Evolutionary conservation across 2,113 vertebrate species (phyloP).

Genomic region (Acanthisitta chloris): DNA sequence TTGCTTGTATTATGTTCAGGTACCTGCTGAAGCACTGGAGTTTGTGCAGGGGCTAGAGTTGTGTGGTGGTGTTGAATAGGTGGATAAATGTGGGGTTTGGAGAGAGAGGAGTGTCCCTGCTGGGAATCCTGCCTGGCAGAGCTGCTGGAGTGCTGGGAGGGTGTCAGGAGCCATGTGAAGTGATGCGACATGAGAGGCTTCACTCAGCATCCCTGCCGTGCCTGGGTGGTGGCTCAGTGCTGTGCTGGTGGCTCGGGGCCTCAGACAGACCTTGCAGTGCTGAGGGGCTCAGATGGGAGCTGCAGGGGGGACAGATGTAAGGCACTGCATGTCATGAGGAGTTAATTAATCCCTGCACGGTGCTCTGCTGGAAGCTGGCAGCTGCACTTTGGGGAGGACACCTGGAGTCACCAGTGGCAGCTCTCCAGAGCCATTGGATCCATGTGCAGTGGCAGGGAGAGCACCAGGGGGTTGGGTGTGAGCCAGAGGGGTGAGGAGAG

Average conservation of each 20-base stretch:
- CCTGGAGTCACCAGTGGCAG: background rate
- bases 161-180: rapidly evolving
- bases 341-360: rapidly evolving
- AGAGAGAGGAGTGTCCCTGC: background rate
- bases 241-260: rapidly evolving
- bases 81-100: background rate
- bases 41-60: background rate
- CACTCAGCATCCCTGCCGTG: background rate
- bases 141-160: background rate
- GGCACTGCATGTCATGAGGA: too few species aligned
- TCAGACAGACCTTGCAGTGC: background rate
- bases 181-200: background rate
- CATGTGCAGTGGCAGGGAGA: background rate
- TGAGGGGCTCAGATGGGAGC: background rate
- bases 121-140: background rate
- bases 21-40: background rate
- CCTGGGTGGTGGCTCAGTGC: background rate
- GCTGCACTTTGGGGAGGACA: background rate
- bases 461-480: background rate
- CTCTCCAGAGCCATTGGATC: rapidly evolving
- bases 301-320: too few species aligned
- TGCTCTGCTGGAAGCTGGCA: background rate
- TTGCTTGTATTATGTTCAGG: background rate
- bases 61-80: background rate
- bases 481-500: background rate